Evolutionary conservation across 2,113 vertebrate genomes (phyloP).

Genomic region (Willisornis vidua): DNA sequence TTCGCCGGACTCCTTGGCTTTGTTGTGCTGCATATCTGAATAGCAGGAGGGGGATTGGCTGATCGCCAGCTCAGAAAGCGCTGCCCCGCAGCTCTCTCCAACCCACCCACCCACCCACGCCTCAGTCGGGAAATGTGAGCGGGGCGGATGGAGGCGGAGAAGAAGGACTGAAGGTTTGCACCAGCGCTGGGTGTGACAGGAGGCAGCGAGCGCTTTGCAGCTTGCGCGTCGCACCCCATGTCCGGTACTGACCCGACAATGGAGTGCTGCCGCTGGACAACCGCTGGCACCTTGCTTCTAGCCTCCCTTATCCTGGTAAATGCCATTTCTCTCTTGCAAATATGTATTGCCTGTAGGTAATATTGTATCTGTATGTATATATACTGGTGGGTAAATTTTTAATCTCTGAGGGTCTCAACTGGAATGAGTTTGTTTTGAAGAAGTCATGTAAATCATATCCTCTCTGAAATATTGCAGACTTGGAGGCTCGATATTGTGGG

Average conservation of each 20-base stretch:
- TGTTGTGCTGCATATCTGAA: constrained; percentile 80
- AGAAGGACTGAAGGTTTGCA: constrained; percentile 67
- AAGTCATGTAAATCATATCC: neutral
- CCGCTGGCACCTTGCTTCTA: constrained; percentile 70
- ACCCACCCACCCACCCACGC: constrained; percentile 37
- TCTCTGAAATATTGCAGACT: neutral
- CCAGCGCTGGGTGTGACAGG: constrained; percentile 74
- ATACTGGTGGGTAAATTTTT: neutral
- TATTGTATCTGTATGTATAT: neutral
- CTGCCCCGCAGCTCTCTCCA: constrained; percentile 71
- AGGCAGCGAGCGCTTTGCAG: constrained; percentile 54
- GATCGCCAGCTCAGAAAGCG: constrained; percentile 73
- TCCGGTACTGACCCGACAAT: constrained; percentile 62
- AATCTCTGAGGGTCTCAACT: neutral
- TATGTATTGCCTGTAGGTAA: neutral
- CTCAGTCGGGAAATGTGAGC: constrained; percentile 69
- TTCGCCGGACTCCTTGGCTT: constrained; percentile 54
- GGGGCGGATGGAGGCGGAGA: constrained; percentile 79
- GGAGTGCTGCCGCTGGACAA: constrained; percentile 72
- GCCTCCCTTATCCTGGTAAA: constrained; percentile 79
- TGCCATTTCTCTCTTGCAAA: constrained; percentile 37
- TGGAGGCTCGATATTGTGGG: neutral
- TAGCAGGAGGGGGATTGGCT: constrained; percentile 84
- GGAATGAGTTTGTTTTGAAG: neutral
- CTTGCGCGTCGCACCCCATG: neutral